Evolutionary conservation across 2,888 invertebrate species (phyloP), one percentile per base, ranked within the genome.

Genomic region (Boloria selene): DNA sequence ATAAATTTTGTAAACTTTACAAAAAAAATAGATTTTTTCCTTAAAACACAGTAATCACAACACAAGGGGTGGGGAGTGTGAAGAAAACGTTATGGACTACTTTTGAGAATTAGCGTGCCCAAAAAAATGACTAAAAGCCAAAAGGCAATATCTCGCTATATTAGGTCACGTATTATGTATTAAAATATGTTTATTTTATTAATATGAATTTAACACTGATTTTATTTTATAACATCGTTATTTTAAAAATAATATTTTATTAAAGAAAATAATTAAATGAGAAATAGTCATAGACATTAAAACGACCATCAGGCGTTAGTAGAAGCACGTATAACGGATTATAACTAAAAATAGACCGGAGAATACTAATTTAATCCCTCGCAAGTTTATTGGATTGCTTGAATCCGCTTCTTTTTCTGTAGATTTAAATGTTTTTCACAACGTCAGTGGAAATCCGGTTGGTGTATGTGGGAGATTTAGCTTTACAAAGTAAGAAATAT

Each of bases 361-460:
- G 53, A 67, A 52, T 53, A 55, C 49, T 64, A 67, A 67, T 60
- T 67, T 64, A 64, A 67, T 67, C 60, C 31, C 64, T 60, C 14
- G 51, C 17, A 26, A 64, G 55, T 64, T 64, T 60, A 67, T 67
- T 67, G 64, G 54, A 67, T 67, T 55, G 60, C 60, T 64, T 42
- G 51, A 51, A 56, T 64, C 55, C 67, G n/a, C 56, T 64, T 52
- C 64, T 60, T 55, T 62, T 61, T 55, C 59, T 59, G 58, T 47
- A 49, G 54, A 58, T 64, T 65, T 60, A 53, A 52, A 60, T 61
- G 13, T 56, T 51, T 68, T 58, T 31, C 49, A 55, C 45, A 51
- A 16, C 31, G 47, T 59, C 13, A 42, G 16, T 63, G 17, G 31
- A 55, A 55, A 62, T 62, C 49, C 47, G 18, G 38, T 62, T 54